Conservation (phyloP, 2,888 invertebrate species). For the Cantharis rustica region DNA sequence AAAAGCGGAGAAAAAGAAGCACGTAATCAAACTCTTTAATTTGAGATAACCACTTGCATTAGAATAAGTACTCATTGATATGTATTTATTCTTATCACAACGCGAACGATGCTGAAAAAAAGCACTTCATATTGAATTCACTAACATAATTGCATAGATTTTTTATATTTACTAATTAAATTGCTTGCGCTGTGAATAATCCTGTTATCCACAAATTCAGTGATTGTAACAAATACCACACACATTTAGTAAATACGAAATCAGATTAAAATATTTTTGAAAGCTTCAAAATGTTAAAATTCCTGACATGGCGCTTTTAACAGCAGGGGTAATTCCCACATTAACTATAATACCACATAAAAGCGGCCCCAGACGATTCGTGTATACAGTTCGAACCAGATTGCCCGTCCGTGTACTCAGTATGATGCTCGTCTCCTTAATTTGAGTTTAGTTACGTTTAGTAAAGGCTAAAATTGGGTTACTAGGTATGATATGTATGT, state of each 20-base stretch:
- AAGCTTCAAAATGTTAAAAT: background rate
- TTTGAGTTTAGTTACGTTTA: no score
- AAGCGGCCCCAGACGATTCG: no score
- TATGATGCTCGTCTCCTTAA: no score
- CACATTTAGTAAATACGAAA: background rate
- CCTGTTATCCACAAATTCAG: background rate
- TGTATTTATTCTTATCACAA: constrained; percentile 12
- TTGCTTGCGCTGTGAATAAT: background rate
- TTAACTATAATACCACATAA: background rate
- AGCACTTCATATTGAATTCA: background rate
- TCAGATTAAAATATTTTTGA: background rate
- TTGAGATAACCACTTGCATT: constrained; percentile 6
- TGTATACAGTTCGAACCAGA: no score
- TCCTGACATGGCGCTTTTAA: background rate
- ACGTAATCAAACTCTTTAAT: constrained; percentile 27
- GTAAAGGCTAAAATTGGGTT: no score
- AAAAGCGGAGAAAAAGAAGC: constrained; percentile 4
- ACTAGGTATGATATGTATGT: no score
- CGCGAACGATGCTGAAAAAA: background rate
- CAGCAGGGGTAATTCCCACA: background rate
- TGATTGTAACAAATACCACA: background rate
- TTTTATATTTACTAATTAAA: background rate
- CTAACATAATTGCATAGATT: background rate
- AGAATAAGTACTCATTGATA: constrained; percentile 23
- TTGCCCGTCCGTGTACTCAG: no score